Evolutionary conservation across 1,140 invertebrate species (phyloP).

Genomic region (Euwallacea fornicatus): DNA sequence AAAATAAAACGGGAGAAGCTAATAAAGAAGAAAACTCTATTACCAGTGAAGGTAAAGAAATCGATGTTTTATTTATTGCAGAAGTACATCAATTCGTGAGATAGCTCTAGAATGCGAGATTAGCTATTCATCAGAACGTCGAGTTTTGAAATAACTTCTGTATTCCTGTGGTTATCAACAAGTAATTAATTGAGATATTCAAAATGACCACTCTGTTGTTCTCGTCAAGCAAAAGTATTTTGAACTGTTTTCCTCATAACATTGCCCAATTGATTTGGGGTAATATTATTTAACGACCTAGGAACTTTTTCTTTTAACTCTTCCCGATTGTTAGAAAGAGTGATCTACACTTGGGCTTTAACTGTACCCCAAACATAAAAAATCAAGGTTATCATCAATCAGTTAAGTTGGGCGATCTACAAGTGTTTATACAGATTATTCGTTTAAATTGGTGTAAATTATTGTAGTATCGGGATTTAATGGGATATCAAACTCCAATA

Average conservation of each 20-base stretch:
- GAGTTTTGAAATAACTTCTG: neutral
- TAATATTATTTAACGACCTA: neutral
- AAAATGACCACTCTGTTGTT: too few relatives aligned
- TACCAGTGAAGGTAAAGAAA: neutral
- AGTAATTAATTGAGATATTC: too few relatives aligned
- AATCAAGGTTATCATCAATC: neutral
- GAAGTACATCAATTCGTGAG: too few relatives aligned
- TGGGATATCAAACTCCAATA: too few relatives aligned
- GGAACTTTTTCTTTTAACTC: neutral
- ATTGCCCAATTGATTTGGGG: too few relatives aligned
- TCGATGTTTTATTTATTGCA: too few relatives aligned
- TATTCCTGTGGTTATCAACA: neutral
- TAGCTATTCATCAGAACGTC: neutral
- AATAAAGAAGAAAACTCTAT: neutral
- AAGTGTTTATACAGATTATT: conserved; percentile 1
- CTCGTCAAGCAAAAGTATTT: too few relatives aligned
- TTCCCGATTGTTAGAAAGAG: neutral
- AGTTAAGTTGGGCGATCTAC: neutral
- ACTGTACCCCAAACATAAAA: neutral
- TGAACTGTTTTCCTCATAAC: too few relatives aligned
- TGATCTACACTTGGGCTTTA: neutral
- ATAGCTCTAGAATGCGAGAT: too few relatives aligned
- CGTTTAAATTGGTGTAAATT: too few relatives aligned
- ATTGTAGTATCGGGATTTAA: too few relatives aligned
- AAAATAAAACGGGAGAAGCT: neutral